Base-by-base conservation (phyloP, 2,888 invertebrate genomes). In the Tolmerus cingulatus region DNA sequence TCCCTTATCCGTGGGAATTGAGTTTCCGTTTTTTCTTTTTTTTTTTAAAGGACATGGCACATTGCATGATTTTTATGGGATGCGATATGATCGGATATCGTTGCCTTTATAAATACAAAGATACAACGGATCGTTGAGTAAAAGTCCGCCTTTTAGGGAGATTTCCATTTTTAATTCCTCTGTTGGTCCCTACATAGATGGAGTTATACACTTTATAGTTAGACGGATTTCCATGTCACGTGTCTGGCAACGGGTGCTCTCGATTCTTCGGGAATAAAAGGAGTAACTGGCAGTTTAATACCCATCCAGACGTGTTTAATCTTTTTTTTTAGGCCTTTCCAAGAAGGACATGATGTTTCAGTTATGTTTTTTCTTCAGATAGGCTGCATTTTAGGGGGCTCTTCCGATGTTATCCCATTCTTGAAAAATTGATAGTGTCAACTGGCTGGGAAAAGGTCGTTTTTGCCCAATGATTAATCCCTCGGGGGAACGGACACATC, bases 1-100 rank as follows among this genome's bases (percentile, higher is more conserved):
- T 46, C 74, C 76, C 74, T 76, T 86, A 86, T 86, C 86, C 74
- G 43, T 84, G 84, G 27, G 84, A 84, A 84, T 84, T 84, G 84
- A 66, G 84, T 84, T 84, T 74, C 84, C 74, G 19, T 74, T 74
- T 74, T 66, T 66, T 57, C 19, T 46, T 46, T 46, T 46, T 46
- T 46, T 46, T 46, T 43, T 12, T 8, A 0, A n/a, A 55, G 19
- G 16, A 34, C 9, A 23, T 78, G 19, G n/a, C 19, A 5, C 23
- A 34, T 55, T 81, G 57, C 30, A 51, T 51, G n/a, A 34, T 81
- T 81, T 81, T 57, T 81, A 51, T 55, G 55, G 55, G 23, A n/a
- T 14, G 14, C 40, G 43, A 78, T 78, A 78, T 78, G n/a, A 40
- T 78, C n/a, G 78, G 43, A 19, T 40, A 46, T 78, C n/a, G 19